Percentiles rank a stretch among this genome's conserved stretches.
Evolutionary conservation across 2,888 invertebrate genomes (phyloP).

Genomic region (Pyrrhosoma nymphula): DNA sequence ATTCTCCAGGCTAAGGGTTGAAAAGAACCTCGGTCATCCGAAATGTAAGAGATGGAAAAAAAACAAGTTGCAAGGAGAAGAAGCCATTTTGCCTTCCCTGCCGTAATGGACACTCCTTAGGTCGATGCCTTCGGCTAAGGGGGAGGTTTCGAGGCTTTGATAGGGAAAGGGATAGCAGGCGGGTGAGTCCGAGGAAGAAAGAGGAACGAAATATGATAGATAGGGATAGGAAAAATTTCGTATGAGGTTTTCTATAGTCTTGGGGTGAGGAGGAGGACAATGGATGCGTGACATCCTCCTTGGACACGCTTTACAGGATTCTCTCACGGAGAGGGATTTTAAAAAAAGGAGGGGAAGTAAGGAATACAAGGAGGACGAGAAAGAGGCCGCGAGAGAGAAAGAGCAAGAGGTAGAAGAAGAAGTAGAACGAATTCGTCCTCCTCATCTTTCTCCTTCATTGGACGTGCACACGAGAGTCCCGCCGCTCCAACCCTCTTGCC

Average conservation of each 20-base stretch:
- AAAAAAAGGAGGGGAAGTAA: not conserved
- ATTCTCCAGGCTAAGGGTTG: too few relatives aligned
- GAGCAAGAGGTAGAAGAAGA: not conserved
- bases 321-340: not conserved
- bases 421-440: not conserved
- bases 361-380: not conserved
- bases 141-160: not conserved
- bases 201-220: slow-evolving; percentile 34
- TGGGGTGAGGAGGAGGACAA: not conserved
- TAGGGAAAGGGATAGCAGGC: too few relatives aligned
- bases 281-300: slow-evolving; percentile 42
- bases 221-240: not conserved
- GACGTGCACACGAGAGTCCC: too few relatives aligned
- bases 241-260: not conserved
- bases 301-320: slow-evolving; percentile 49
- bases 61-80: not conserved
- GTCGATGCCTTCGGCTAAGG: not conserved
- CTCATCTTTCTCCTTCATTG: slow-evolving; percentile 36
- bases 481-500: not conserved
- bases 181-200: not conserved
- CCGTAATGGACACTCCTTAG: not conserved
- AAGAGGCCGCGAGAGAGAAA: not conserved
- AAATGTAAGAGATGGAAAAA: too few relatives aligned
- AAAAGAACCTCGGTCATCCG: too few relatives aligned
- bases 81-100: not conserved